These are phyloP conservation scores for Dryomyza anilis DNA, from an alignment of 2,888 invertebrate species.

Conservation along the genomic window DNA sequence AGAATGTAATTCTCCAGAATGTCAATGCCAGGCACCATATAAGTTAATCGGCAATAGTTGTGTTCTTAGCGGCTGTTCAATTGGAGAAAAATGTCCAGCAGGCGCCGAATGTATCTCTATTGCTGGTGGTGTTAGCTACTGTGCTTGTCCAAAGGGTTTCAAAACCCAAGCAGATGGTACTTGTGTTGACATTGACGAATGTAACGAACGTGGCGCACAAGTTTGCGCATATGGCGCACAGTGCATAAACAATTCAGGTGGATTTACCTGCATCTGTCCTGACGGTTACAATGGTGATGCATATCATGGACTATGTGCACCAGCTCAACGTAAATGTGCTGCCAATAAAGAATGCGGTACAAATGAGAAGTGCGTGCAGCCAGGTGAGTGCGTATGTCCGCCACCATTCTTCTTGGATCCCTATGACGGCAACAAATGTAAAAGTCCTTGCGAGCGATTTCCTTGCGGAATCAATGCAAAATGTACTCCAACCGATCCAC, in stretches of 20 bases:
- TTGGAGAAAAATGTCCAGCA: constrained; percentile 78
- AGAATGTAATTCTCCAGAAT: constrained; percentile 81
- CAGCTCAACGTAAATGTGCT: constrained; percentile 81
- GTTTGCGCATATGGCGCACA: constrained; percentile 87
- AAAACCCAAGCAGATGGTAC: constrained; percentile 77
- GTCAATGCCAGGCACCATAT: constrained; percentile 87
- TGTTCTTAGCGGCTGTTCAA: constrained; percentile 81
- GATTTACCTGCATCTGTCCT: constrained; percentile 81
- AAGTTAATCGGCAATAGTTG: constrained; percentile 83
- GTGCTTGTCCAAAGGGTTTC: constrained; percentile 89
- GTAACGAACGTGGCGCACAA: constrained; percentile 71
- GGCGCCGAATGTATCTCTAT: constrained; percentile 91
- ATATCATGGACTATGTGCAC: constrained; percentile 79
- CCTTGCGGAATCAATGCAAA: constrained; percentile 89
- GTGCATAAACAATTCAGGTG: constrained; percentile 80
- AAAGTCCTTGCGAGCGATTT: constrained; percentile 90
- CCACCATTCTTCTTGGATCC: constrained; percentile 88
- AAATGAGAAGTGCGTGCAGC: constrained; percentile 90
- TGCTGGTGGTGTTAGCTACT: constrained; percentile 88
- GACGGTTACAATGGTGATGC: constrained; percentile 82
- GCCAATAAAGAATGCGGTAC: constrained; percentile 81
- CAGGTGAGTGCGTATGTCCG: constrained; percentile 88
- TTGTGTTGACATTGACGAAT: constrained; percentile 84
- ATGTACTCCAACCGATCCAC: constrained; percentile 88
- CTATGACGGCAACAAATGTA: constrained; percentile 82